Base-by-base conservation (phyloP, 1,140 invertebrate species). In the Drosophila auraria region DNA sequence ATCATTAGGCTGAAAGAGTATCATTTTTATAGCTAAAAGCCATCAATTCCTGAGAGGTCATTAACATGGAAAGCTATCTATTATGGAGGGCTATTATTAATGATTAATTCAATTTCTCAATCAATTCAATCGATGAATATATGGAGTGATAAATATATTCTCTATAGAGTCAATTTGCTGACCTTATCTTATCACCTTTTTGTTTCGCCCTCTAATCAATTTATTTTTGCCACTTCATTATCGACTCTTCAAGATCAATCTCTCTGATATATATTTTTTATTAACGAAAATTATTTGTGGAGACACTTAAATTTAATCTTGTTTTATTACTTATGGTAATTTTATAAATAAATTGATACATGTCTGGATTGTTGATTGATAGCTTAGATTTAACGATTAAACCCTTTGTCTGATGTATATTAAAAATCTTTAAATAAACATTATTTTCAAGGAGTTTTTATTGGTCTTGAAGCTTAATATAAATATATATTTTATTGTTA, bases 171-270 rank as follows among this genome's bases (percentile, higher is more conserved):
- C 44, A 36, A 14, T 50, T 68, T 62, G 15, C n/a, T 51, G 66
- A 64, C 45, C 57, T 66, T 62, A 62, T 62, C 42, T 62, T 33
- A 61, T 66, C 58, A 62, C 15, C 50, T 27, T 65, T 44, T 30
- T 11, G n/a, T 33, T 63, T 20, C 36, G 17, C 23, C 14, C 33
- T 64, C 36, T 30, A 63, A 50, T 68, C 49, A 70, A 56, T 51
- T 73, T 59, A 44, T 51, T 51, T 51, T 60, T 59, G n/a, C n/a
- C 45, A 73, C 69, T 71, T 50, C 33, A 71, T 30, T 58, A 42
- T 59, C 40, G 33, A 0, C 14, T 23, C 33, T 33, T 44, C 38
- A 64, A 44, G 38, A 65, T 62, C 14, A n/a, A 45, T 44, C 12
- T 30, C 14, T 12, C 38, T n/a, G 53, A 56, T 56, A 56, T 38